Conservation (phyloP, 2,797 vertebrate genomes). For the Xerus rutilus region DNA sequence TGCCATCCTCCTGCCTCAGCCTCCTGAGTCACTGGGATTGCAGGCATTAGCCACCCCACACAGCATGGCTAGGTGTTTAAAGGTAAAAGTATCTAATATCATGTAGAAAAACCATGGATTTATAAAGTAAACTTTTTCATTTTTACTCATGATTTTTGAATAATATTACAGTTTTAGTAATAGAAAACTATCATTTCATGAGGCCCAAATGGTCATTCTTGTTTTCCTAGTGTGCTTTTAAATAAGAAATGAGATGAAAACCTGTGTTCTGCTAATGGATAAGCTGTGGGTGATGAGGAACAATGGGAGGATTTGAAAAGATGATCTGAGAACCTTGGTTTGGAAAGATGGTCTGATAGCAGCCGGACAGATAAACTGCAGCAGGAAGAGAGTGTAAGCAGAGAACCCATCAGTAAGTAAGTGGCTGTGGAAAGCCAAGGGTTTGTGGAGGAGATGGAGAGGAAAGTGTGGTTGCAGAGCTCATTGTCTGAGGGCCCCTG, state of each 20-base stretch:
- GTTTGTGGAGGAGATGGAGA: neutral
- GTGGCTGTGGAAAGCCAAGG: neutral
- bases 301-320: neutral
- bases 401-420: neutral
- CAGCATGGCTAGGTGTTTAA: neutral
- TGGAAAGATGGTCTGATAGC: neutral
- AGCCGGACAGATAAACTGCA: neutral
- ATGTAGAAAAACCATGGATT: neutral
- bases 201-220: neutral
- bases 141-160: conserved; percentile 15
- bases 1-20: too few species aligned
- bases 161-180: neutral
- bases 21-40: too few species aligned
- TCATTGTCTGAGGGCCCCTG: neutral
- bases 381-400: neutral
- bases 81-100: neutral
- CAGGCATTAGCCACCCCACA: too few species aligned
- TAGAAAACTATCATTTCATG: neutral
- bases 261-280: neutral
- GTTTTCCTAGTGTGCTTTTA: neutral
- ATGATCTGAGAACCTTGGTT: neutral
- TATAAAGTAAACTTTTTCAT: neutral
- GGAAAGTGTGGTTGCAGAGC: neutral
- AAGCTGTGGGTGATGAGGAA: neutral
- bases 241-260: neutral